These are phyloP conservation scores for Lophochroa leadbeateri DNA, from an alignment of 2,113 vertebrate species.

Conservation along the genomic window DNA sequence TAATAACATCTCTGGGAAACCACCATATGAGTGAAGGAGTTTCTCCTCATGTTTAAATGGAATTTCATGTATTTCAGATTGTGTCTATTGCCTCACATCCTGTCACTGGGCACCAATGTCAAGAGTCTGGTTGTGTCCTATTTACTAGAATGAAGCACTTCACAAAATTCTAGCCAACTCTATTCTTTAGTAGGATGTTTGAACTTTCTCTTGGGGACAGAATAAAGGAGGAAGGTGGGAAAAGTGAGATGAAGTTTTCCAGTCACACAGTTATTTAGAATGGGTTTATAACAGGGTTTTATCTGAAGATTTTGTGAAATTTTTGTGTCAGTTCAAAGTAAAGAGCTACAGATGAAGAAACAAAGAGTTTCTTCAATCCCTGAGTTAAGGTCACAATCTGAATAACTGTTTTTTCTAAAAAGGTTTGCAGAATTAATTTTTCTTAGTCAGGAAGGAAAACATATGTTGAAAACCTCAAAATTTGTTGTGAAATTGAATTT, in stretches of 20 bases:
- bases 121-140: neutral
- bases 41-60: neutral
- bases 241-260: neutral
- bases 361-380: neutral
- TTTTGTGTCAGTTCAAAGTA: neutral
- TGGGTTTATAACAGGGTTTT: neutral
- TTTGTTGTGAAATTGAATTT: neutral
- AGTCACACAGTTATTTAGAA: neutral
- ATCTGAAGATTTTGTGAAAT: neutral
- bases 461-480: neutral
- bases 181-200: neutral
- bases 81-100: neutral
- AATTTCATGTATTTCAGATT: neutral
- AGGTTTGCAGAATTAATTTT: neutral
- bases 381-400: neutral
- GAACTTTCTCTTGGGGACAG: neutral
- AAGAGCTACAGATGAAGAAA: neutral
- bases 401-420: neutral
- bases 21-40: neutral
- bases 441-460: neutral
- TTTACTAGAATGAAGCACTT: neutral
- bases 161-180: neutral
- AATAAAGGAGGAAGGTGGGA: neutral
- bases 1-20: neutral
- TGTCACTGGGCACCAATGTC: neutral